These are phyloP conservation scores for Trogon melanurus DNA, from an alignment of 2,113 vertebrate species.

Conservation along the genomic window DNA sequence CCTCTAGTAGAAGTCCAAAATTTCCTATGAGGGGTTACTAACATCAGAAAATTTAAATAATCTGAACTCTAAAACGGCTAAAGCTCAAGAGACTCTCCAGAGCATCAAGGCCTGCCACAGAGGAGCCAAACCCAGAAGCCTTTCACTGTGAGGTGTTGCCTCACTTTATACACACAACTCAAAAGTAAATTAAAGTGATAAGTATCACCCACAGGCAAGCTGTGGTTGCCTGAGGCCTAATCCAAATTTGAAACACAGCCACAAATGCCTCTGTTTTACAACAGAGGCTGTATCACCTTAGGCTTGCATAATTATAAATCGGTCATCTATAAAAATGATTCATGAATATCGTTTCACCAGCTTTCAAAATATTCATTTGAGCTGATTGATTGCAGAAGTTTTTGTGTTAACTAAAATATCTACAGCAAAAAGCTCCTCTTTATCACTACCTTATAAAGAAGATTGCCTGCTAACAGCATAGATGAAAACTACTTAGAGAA, in stretches of 20 bases:
- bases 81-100: not conserved
- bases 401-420: not conserved
- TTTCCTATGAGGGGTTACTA: not conserved
- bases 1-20: not conserved
- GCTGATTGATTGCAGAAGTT: not conserved
- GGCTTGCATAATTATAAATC: not conserved
- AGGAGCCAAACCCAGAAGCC: not conserved
- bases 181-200: not conserved
- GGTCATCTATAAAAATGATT: not conserved
- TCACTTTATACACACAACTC: not conserved
- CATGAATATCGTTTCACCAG: not conserved
- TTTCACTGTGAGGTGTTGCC: not conserved
- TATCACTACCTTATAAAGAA: not conserved
- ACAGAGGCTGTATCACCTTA: not conserved
- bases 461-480: slow-evolving; percentile 13
- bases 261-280: not conserved
- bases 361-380: not conserved
- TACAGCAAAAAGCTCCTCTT: not conserved
- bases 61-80: not conserved
- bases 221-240: not conserved
- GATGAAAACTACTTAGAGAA: slow-evolving; percentile 8
- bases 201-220: not conserved
- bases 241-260: not conserved
- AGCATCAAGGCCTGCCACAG: not conserved
- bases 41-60: not conserved